These are phyloP conservation scores for Pasiphila rectangulata DNA, from an alignment of 2,888 invertebrate genomes.

Conservation along the genomic window DNA sequence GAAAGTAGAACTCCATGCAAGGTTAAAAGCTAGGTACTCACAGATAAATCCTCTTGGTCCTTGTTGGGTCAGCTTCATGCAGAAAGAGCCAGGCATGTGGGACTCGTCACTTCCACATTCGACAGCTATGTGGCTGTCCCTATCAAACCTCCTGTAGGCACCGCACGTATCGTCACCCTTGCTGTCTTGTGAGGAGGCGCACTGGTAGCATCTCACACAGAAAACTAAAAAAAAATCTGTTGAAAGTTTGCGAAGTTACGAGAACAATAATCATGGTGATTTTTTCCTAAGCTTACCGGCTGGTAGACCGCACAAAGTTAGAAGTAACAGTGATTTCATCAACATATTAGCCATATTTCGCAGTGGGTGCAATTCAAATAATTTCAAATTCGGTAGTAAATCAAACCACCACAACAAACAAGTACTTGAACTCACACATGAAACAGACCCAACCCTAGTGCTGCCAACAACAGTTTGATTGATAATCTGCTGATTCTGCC, in stretches of 20 bases:
- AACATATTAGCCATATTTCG: slow-evolving; percentile 11
- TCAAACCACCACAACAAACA: neutral
- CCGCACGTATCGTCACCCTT: slow-evolving; percentile 93
- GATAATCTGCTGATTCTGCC: too few species aligned
- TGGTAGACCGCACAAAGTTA: slow-evolving; percentile 27
- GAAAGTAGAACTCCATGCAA: too few species aligned
- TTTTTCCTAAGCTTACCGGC: slow-evolving; percentile 24
- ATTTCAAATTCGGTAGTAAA: neutral
- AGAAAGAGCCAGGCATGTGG: slow-evolving; percentile 96
- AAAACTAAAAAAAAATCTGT: slow-evolving; percentile 82
- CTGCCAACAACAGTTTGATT: too few species aligned
- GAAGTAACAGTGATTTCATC: slow-evolving; percentile 20
- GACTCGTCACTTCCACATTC: slow-evolving; percentile 97
- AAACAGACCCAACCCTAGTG: too few species aligned
- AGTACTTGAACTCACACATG: too few species aligned
- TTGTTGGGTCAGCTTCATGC: slow-evolving; percentile 96
- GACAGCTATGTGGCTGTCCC: slow-evolving; percentile 90
- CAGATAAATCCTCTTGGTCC: slow-evolving; percentile 96
- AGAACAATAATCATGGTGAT: slow-evolving; percentile 2
- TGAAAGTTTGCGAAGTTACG: too few species aligned
- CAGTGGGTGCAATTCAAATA: neutral
- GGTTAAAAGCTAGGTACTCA: slow-evolving; percentile 82
- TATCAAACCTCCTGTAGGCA: slow-evolving; percentile 92
- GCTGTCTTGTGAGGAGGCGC: slow-evolving; percentile 90
- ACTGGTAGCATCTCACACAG: slow-evolving; percentile 95